A percentile compares a stretch with the other conserved stretches of the same genome.
These are phyloP conservation scores for Lanistes nyassanus DNA, from an alignment of 1,140 invertebrate species.

Conservation along the genomic window DNA sequence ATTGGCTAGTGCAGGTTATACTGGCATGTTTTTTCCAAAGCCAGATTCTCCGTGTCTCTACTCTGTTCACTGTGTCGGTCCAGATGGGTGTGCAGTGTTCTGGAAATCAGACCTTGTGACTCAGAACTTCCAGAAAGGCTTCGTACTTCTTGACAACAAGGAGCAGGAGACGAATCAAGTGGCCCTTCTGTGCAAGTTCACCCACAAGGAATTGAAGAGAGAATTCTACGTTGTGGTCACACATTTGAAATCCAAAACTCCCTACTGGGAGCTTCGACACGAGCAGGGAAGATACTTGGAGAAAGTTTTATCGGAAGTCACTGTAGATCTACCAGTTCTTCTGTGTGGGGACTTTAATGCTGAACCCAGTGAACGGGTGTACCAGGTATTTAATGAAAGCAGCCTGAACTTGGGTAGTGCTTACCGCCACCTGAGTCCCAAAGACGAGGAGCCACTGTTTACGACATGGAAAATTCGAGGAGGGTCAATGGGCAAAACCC, in stretches of 20 bases:
- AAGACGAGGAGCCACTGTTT: constrained; percentile 73
- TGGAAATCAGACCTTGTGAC: constrained; percentile 75
- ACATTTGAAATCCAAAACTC: constrained; percentile 81
- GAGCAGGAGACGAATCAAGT: constrained; percentile 80
- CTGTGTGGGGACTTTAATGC: constrained; percentile 85
- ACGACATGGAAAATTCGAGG: constrained; percentile 83
- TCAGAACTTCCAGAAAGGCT: constrained; percentile 71
- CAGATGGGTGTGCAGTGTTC: constrained; percentile 85
- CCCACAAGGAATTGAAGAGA: constrained; percentile 8
- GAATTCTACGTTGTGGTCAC: constrained; percentile 79
- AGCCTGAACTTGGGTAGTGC: constrained; percentile 61
- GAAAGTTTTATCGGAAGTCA: constrained; percentile 70
- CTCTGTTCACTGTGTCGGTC: constrained; percentile 78
- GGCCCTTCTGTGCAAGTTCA: constrained; percentile 70
- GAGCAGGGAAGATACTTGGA: constrained; percentile 81
- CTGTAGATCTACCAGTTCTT: constrained; percentile 68
- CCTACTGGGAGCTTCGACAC: constrained; percentile 70
- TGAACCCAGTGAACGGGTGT: constrained; percentile 79
- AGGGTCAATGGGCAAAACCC: constrained; percentile 12
- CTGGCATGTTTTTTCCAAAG: constrained; percentile 80
- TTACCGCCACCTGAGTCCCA: constrained; percentile 49
- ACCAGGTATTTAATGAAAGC: constrained; percentile 59
- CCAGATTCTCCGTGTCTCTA: constrained; percentile 81
- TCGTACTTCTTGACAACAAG: constrained; percentile 78
- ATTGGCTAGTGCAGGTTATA: constrained; percentile 75